These are phyloP conservation scores for Eulithis testata DNA, from an alignment of 2,888 invertebrate genomes.

Conservation along the genomic window DNA sequence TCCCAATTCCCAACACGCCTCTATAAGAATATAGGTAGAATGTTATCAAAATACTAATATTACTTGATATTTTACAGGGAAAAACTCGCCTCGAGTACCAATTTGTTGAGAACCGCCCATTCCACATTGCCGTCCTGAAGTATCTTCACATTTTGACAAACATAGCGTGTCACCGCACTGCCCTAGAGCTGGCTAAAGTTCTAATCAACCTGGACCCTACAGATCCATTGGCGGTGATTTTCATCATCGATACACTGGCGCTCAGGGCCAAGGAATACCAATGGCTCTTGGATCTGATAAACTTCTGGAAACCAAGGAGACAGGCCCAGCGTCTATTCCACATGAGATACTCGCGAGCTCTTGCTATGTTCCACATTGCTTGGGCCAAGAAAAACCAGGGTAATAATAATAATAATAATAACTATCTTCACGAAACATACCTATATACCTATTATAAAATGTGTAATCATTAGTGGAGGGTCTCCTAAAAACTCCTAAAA, in stretches of 20 bases:
- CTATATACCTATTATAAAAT: not conserved
- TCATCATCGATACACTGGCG: constrained; percentile 92
- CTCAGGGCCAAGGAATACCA: constrained; percentile 88
- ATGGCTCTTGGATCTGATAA: constrained; percentile 83
- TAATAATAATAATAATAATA: constrained; percentile 41
- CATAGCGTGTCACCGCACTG: constrained; percentile 93
- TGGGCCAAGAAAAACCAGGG: constrained; percentile 51
- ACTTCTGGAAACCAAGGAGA: constrained; percentile 49
- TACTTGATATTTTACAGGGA: constrained; percentile 50
- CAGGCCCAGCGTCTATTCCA: constrained; percentile 58
- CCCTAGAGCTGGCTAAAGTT: constrained; percentile 93
- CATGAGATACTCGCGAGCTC: constrained; percentile 61
- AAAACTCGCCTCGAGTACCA: constrained; percentile 60
- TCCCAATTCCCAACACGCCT: no score
- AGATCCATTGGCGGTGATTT: constrained; percentile 90
- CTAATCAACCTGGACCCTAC: constrained; percentile 90
- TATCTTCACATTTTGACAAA: constrained; percentile 90
- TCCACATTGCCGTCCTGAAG: constrained; percentile 88
- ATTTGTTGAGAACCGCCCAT: constrained; percentile 64
- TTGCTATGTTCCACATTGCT: constrained; percentile 62
- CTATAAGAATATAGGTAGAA: no score
- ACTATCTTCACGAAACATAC: not conserved
- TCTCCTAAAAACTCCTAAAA: no score
- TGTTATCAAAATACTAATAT: no score
- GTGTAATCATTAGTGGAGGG: not conserved